Conservation (phyloP, 2,797 vertebrate species). For the Fratercula arctica region DNA sequence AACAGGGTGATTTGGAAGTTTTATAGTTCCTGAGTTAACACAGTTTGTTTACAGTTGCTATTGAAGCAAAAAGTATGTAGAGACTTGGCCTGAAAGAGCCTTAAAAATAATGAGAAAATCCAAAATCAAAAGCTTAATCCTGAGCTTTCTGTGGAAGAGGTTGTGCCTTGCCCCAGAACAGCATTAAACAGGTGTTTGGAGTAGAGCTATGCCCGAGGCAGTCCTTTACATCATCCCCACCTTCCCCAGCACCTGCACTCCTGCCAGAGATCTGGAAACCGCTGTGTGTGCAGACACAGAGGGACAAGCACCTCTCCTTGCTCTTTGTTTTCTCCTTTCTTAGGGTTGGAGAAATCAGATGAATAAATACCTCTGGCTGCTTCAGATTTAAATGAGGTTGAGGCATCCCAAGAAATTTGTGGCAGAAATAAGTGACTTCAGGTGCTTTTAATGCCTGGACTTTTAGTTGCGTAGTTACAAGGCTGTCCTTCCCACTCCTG, state of each 20-base stretch:
- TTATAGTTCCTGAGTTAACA: not conserved
- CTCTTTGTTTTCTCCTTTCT: not conserved
- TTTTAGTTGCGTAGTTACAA: not conserved
- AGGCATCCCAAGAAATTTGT: not conserved
- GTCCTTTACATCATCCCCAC: not conserved
- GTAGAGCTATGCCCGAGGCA: not conserved
- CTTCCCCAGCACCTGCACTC: not conserved
- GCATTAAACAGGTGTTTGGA: not conserved
- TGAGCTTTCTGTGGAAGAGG: not conserved
- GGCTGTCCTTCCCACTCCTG: not conserved
- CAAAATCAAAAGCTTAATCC: not conserved
- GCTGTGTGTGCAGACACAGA: too few species aligned
- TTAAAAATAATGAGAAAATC: not conserved
- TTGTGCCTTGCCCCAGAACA: not conserved
- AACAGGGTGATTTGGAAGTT: not conserved
- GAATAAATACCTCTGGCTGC: not conserved
- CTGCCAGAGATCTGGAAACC: not conserved
- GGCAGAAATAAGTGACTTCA: not conserved
- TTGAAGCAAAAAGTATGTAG: not conserved
- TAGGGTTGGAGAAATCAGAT: not conserved
- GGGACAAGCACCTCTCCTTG: not conserved
- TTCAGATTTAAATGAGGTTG: not conserved
- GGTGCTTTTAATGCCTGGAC: not conserved
- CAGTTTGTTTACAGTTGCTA: not conserved
- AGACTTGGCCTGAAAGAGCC: not conserved